A percentile compares a stretch with the other conserved stretches of the same genome.
These are phyloP conservation scores for Girardinus metallicus DNA, from an alignment of 2,797 vertebrate species.

Conservation along the genomic window DNA sequence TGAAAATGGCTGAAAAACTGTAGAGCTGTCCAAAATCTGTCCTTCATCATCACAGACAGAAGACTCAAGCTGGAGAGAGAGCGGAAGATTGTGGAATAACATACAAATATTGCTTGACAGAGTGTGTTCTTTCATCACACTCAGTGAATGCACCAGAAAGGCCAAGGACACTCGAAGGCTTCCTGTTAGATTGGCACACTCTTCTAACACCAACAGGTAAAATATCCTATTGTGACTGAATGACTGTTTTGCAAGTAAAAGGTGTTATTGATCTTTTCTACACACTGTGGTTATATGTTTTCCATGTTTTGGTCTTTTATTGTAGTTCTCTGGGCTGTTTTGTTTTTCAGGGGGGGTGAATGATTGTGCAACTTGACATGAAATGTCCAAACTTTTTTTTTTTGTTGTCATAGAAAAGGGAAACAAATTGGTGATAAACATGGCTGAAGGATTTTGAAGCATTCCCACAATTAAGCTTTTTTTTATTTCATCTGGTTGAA, in stretches of 20 bases:
- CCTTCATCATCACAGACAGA: constrained; percentile 4
- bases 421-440: background rate
- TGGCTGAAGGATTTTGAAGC: background rate
- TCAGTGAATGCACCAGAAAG: background rate
- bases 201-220: background rate
- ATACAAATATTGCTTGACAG: background rate
- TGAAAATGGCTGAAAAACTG: background rate
- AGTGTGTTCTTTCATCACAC: background rate
- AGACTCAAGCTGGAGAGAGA: background rate
- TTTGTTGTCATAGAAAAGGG: background rate
- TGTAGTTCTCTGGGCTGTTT: background rate
- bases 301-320: background rate
- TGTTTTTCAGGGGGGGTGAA: background rate
- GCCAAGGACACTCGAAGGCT: background rate
- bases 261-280: background rate
- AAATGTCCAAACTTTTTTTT: background rate
- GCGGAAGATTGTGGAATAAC: background rate
- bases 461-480: background rate
- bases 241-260: background rate
- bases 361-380: background rate
- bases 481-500: background rate
- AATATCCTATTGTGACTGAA: background rate
- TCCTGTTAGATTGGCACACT: background rate
- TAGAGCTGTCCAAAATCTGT: background rate
- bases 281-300: background rate